These are phyloP conservation scores for Ectobius pallidus DNA, from an alignment of 2,888 invertebrate species.

Conservation along the genomic window DNA sequence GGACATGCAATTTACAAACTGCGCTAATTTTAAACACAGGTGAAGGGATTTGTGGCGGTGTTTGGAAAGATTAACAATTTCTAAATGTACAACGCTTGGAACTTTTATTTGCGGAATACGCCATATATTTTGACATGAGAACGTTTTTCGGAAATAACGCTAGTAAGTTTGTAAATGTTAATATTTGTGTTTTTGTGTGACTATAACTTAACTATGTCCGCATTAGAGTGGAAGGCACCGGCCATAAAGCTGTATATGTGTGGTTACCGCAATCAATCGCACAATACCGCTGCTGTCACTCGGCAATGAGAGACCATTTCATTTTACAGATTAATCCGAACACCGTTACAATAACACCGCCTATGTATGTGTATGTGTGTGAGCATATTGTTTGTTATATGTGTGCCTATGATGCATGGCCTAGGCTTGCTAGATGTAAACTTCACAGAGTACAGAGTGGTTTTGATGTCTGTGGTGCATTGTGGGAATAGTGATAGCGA, in stretches of 20 bases:
- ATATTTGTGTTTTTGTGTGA: no score
- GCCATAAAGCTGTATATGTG: slow-evolving; percentile 36
- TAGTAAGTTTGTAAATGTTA: no score
- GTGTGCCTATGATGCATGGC: slow-evolving; percentile 36
- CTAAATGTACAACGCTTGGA: no score
- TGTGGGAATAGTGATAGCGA: slow-evolving; percentile 43
- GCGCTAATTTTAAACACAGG: no score
- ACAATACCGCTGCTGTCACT: slow-evolving; percentile 40
- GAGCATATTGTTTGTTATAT: slow-evolving; percentile 38
- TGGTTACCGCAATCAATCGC: slow-evolving; percentile 41
- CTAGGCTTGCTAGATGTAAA: slow-evolving; percentile 22
- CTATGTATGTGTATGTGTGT: slow-evolving; percentile 14
- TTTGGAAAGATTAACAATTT: no score
- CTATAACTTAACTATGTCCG: slow-evolving; percentile 28
- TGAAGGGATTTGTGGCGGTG: no score
- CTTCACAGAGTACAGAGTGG: slow-evolving; percentile 23
- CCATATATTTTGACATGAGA: no score
- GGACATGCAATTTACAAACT: no score
- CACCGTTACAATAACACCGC: slow-evolving; percentile 40
- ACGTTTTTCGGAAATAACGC: no score
- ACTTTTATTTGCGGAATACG: no score
- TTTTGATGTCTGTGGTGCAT: slow-evolving; percentile 41
- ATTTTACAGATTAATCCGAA: slow-evolving; percentile 44
- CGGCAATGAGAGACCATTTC: slow-evolving; percentile 42
- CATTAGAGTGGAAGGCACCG: neutral